Base-by-base conservation (phyloP, 1,140 invertebrate species). In the Rhopalosiphum maidis region DNA sequence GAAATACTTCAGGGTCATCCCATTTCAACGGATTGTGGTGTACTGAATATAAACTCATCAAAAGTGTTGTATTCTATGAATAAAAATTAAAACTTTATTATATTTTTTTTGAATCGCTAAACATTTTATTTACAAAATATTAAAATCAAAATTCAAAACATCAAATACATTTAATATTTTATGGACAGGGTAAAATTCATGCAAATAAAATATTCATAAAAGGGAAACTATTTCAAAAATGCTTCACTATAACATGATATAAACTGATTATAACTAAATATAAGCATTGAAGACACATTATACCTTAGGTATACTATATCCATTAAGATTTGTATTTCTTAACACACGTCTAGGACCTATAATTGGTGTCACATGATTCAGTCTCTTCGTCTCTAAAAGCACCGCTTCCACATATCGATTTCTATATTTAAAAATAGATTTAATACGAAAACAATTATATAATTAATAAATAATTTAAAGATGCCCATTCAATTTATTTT, bases 281-380 rank as follows among this genome's bases (percentile, higher is more conserved):
- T 68, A 68, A 30, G 30, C 15, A n/a, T 37, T 41, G 21, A 46
- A 86, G 25, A 30, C 82, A 23, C 48, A 51, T 60, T 22, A 93
- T 94, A 96, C 95, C 94, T 97, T 96, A 5, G 97, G 97, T 94
- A 98, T 96, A 30, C 95, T 95, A 94, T 97, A 97, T 11, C 96
- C 96, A 37, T 96, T 96, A 21, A 98, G 94, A 43, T 94, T 95
- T 0, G 96, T 97, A 85, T 97, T 95, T 11, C 95, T 94, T 0
- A 97, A 94, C 0, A 96, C 96, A 94, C 97, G 95, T 88, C 97
- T 95, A 0, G 97, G 97, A 11, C 97, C 97, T 25, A 96, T 96
- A 41, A 98, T 94, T 6, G 97, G 97, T 0, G 96, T 96, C 9
- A 97, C 96, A 23, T 96, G 95, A 94, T 96, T 96, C 93, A 96